Conservation (phyloP, 2,797 vertebrate genomes). For the Australoheros facetus region DNA sequence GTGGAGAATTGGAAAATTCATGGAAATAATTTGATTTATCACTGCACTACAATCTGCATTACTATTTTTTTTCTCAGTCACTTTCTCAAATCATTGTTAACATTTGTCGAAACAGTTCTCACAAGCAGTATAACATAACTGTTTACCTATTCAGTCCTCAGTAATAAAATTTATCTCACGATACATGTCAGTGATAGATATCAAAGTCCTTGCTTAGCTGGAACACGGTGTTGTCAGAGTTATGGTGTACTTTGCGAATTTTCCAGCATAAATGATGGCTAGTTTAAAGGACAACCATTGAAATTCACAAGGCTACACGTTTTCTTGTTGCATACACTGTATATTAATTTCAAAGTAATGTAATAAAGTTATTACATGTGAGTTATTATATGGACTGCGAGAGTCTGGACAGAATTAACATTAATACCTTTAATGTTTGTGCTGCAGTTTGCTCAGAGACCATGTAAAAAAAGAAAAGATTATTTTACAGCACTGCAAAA, state of each 20-base stretch:
- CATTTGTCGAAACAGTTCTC: not conserved
- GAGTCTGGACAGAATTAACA: not conserved
- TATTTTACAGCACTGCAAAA: not conserved
- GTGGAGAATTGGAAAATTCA: not conserved
- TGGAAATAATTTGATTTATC: not conserved
- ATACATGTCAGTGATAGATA: not conserved
- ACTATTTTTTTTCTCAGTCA: no score
- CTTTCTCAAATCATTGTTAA: not conserved
- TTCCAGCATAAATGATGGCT: not conserved
- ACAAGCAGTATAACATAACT: not conserved
- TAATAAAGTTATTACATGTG: not conserved
- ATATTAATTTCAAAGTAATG: not conserved
- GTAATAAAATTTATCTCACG: no score
- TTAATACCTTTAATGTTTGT: not conserved
- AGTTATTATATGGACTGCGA: not conserved
- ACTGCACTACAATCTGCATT: not conserved
- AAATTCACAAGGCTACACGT: not conserved
- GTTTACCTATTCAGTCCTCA: not conserved
- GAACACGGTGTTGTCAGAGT: not conserved
- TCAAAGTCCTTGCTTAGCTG: rapidly evolving
- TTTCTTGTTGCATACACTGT: not conserved
- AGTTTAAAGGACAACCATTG: not conserved
- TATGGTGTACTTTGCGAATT: not conserved
- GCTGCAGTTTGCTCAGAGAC: not conserved
- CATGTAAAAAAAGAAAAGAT: not conserved